These are phyloP conservation scores for Rhinella marina DNA, from an alignment of 2,797 vertebrate genomes.

Conservation along the genomic window DNA sequence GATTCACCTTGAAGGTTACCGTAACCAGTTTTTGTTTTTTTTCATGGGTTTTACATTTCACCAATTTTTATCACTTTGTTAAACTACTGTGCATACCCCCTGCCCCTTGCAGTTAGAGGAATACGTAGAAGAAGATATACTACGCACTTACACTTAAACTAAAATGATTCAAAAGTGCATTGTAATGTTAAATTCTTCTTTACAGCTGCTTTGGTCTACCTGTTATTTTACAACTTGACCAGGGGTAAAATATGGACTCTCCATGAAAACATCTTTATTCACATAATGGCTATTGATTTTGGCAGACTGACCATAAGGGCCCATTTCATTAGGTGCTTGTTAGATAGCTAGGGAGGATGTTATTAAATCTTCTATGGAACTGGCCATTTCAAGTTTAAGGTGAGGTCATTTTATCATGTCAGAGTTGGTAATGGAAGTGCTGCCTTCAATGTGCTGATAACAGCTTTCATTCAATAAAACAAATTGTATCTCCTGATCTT, in stretches of 20 bases:
- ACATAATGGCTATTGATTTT: slow-evolving; percentile 75
- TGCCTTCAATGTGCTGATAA: slow-evolving; percentile 17
- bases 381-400: slow-evolving; percentile 66
- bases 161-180: not conserved
- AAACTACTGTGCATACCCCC: not conserved
- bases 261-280: slow-evolving; percentile 66
- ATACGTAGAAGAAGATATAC: not conserved
- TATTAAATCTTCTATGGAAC: slow-evolving; percentile 68
- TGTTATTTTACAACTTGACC: not conserved
- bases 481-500: not conserved
- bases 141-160: not conserved
- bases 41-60: too few species aligned
- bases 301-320: slow-evolving; percentile 67
- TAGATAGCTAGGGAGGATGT: slow-evolving; percentile 66
- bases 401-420: slow-evolving; percentile 67
- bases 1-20: too few species aligned
- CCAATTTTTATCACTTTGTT: too few species aligned
- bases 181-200: not conserved
- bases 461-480: slow-evolving; percentile 37
- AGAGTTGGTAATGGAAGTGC: slow-evolving; percentile 33
- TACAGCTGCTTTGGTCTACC: not conserved
- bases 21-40: too few species aligned
- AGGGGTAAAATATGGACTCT: slow-evolving; percentile 43
- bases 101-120: not conserved
- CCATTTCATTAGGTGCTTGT: slow-evolving; percentile 69